Evolutionary conservation across 2,113 vertebrate genomes (phyloP), one percentile per base, ranked within the genome.

Genomic region (Glaucomys volans): DNA sequence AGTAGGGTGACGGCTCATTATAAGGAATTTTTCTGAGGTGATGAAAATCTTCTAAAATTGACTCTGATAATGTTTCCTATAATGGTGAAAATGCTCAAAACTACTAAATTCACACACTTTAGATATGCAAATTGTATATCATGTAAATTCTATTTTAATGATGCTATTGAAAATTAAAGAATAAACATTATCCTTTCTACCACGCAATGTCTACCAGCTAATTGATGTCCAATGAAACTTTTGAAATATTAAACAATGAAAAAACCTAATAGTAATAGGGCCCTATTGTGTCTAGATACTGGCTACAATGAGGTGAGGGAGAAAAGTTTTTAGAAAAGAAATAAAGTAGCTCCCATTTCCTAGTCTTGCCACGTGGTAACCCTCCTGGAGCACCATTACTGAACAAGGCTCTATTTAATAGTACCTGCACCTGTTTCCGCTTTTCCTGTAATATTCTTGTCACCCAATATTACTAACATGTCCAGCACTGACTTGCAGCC

Each of bases 171-270:
- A 76, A 54, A 26, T 57, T 42, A 86, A 86, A 87, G 8, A 91
- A 44, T 76, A 13, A 88, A 54, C 10, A n/a, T 5, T 75, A 5
- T 22, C 20, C 30, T 64, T 88, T 72, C 17, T 14, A 80, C 12
- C 80, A 54, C 5, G 24, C 16, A 88, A 52, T 52, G 12, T 8
- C 26, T 75, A 37, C 80, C 2, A 69, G 16, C 64, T 76, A 87
- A 28, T 52, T 87, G 22, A 7, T 80, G 14, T 24, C 28, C 32
- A 81, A n/a, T 52, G 69, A 64, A 77, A 37, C 69, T 37, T 79
- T 87, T 50, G 32, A 87, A 90, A 87, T 37, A 50, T 57, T 50
- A 79, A 87, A 84, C 52, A 66, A 81, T 66, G 4, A 95, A 67
- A 40, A 20, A 81, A 87, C 84, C 69, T 24, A 54, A 57, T 32